Evolutionary conservation across 2,113 vertebrate species (phyloP).

Genomic region (Gopherus evgoodei): DNA sequence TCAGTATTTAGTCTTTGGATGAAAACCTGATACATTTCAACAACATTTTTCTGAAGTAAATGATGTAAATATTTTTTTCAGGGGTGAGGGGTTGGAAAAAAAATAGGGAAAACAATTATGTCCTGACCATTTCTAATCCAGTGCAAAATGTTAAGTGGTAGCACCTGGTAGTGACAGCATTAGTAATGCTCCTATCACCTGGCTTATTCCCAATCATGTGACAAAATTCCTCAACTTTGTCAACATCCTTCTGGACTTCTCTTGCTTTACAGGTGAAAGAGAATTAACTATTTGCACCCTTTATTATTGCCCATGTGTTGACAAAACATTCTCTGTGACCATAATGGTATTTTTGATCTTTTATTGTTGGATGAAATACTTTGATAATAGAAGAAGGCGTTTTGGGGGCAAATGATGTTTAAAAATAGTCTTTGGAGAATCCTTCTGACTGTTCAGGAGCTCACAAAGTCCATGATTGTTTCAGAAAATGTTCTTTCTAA

Average conservation of each 20-base stretch:
- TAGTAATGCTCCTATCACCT: slow-evolving; percentile 1
- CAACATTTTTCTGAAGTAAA: not conserved
- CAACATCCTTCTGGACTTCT: not conserved
- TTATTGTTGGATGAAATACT: not conserved
- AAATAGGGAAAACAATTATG: not conserved
- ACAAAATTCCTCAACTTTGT: slow-evolving; percentile 1
- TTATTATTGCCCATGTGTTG: not conserved
- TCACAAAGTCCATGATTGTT: not conserved
- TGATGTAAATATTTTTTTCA: not conserved
- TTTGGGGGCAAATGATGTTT: not conserved
- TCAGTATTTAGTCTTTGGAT: not conserved
- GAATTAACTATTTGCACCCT: not conserved
- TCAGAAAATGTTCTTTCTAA: slow-evolving; percentile 5
- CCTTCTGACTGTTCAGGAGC: not conserved
- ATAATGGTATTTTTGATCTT: not conserved
- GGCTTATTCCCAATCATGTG: not conserved
- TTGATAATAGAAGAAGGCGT: not conserved
- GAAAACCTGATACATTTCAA: not conserved
- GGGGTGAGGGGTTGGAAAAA: not conserved
- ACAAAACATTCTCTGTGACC: not conserved
- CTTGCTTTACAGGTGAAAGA: slow-evolving; percentile 9
- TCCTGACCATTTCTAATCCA: not conserved
- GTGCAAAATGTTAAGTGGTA: not conserved
- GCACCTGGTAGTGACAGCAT: not conserved
- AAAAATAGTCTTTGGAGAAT: fast-evolving